Percentiles rank a stretch among this genome's conserved stretches.
phyloP scores from a whole-genome alignment of 2,113 vertebrate species.

The Aphelocoma coerulescens region DNA sequence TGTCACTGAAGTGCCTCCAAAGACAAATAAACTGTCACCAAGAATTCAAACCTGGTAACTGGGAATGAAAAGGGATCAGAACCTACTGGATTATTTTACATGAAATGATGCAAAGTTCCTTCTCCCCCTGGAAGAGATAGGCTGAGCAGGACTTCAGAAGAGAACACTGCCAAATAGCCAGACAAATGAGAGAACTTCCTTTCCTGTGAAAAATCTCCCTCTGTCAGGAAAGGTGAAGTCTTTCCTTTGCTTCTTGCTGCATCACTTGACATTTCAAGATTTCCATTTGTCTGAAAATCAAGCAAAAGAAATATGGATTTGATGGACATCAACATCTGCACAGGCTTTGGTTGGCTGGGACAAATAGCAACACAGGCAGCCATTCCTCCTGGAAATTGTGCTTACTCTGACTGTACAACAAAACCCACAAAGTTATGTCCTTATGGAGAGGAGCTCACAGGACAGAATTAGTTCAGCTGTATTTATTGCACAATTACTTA shows the following conservation, averaged over 20 bases:
- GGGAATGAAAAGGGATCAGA: conserved; percentile 47
- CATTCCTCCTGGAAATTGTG: neutral
- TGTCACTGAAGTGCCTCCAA: conserved; percentile 81
- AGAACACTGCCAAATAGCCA: neutral
- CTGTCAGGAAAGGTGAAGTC: neutral
- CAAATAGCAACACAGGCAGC: neutral
- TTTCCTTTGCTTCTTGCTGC: neutral
- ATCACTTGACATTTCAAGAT: conserved; percentile 31
- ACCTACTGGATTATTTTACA: conserved; percentile 58
- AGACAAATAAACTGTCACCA: conserved; percentile 81
- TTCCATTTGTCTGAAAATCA: conserved; percentile 42
- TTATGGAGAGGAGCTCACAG: neutral
- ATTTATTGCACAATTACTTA: conserved; percentile 25
- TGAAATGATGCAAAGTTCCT: conserved; percentile 27
- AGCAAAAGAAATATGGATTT: neutral
- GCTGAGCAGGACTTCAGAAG: neutral
- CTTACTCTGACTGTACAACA: neutral
- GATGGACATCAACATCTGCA: conserved; percentile 66
- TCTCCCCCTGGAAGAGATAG: neutral
- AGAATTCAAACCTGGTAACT: conserved; percentile 73
- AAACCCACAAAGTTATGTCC: neutral
- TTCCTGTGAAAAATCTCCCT: neutral
- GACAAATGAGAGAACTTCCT: neutral
- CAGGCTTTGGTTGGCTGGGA: neutral
- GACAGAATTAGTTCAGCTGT: neutral